Evolutionary conservation across 2,888 invertebrate species (phyloP).

Genomic region (Trissoscelio sp.): DNA sequence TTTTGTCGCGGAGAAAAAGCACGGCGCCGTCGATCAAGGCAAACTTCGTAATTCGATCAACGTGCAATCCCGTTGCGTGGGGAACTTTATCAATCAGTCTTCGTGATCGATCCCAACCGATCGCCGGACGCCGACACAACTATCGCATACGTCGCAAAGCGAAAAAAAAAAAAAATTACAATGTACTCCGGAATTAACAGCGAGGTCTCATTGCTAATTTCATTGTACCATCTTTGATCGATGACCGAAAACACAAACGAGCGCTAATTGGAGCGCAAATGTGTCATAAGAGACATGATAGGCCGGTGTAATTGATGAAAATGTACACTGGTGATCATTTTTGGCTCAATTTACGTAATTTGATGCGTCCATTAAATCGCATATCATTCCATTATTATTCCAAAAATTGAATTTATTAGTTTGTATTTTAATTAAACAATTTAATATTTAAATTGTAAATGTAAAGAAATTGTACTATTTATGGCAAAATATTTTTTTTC

Average conservation of each 20-base stretch:
- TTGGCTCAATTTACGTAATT: too few relatives aligned
- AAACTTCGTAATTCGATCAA: constrained; percentile 37
- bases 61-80: constrained; percentile 13
- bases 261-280: neutral
- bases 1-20: constrained; percentile 30
- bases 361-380: too few relatives aligned
- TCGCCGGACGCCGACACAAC: neutral
- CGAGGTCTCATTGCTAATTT: constrained; percentile 2
- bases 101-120: constrained; percentile 11
- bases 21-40: constrained; percentile 31
- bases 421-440: too few relatives aligned
- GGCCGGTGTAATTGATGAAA: too few relatives aligned
- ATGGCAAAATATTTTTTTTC: too few relatives aligned
- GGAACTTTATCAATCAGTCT: constrained; percentile 20
- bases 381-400: too few relatives aligned
- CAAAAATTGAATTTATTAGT: too few relatives aligned
- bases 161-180: constrained; percentile 22
- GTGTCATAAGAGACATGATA: neutral
- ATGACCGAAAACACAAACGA: constrained; percentile 8
- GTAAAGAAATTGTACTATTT: too few relatives aligned
- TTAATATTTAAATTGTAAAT: too few relatives aligned
- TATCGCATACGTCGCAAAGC: too few relatives aligned
- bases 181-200: neutral
- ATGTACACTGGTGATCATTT: too few relatives aligned
- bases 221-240: neutral